phyloP scores from a whole-genome alignment of 2,888 invertebrate genomes.

The Alcis repandata region DNA sequence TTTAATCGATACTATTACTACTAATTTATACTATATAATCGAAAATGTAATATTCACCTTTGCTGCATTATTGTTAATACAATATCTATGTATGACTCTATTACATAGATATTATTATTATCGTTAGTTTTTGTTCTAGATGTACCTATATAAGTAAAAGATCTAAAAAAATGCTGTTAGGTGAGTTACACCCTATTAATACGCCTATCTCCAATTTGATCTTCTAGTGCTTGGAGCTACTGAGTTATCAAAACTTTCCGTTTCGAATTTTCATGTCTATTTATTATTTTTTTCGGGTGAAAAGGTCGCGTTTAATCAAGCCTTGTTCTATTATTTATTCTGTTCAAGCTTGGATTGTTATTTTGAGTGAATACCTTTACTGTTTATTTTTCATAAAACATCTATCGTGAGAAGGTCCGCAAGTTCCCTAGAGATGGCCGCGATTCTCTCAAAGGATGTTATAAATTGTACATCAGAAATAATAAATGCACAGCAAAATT shows the following conservation, averaged over 20 bases:
- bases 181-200: too few relatives aligned
- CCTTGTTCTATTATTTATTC: constrained; percentile 5
- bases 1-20: too few relatives aligned
- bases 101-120: too few relatives aligned
- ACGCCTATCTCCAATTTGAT: neutral
- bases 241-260: neutral
- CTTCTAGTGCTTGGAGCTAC: neutral
- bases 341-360: constrained; percentile 8
- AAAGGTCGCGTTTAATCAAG: constrained; percentile 13
- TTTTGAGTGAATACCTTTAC: constrained; percentile 5
- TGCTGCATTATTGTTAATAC: too few relatives aligned
- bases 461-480: neutral
- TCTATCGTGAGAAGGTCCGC: constrained; percentile 2
- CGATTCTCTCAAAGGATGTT: constrained; percentile 16
- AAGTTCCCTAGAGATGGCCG: constrained; percentile 13
- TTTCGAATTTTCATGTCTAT: neutral
- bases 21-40: too few relatives aligned
- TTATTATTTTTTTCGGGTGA: neutral
- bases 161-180: too few relatives aligned
- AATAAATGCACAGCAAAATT: neutral
- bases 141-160: too few relatives aligned
- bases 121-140: too few relatives aligned
- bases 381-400: constrained; percentile 17
- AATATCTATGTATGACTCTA: too few relatives aligned
- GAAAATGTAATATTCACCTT: too few relatives aligned